Evolutionary conservation across 2,888 invertebrate species (phyloP).

Genomic region (Liodrosophila aerea): DNA sequence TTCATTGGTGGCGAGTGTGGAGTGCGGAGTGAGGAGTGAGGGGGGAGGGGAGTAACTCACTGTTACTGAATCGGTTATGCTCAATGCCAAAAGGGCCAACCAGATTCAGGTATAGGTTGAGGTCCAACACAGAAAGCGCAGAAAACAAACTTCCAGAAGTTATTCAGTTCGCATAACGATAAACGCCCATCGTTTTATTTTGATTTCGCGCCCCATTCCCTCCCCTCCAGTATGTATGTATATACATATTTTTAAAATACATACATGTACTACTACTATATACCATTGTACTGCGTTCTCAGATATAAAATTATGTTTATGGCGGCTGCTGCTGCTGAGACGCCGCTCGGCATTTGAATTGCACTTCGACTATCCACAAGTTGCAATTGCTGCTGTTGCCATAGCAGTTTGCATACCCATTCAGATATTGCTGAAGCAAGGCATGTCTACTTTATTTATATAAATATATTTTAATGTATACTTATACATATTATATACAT

Average conservation of each 20-base stretch:
- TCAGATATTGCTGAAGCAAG: not conserved
- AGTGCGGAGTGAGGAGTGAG: no score
- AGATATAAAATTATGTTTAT: constrained; percentile 77
- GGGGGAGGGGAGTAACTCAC: not conserved
- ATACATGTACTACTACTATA: constrained; percentile 3
- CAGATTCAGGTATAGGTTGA: constrained; percentile 38
- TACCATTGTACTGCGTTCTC: constrained; percentile 61
- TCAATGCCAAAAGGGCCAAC: constrained; percentile 48
- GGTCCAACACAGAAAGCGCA: constrained; percentile 28
- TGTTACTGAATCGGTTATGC: constrained; percentile 46
- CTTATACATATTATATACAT: no score
- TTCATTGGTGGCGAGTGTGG: not conserved
- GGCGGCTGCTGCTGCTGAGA: constrained; percentile 32
- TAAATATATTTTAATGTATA: no score
- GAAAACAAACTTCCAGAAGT: constrained; percentile 79
- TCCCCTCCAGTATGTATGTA: not conserved
- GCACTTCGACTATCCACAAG: constrained; percentile 68
- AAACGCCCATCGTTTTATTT: constrained; percentile 78
- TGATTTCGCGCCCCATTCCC: constrained; percentile 53
- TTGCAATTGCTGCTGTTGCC: constrained; percentile 58
- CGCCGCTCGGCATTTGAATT: constrained; percentile 62
- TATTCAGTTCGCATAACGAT: constrained; percentile 79
- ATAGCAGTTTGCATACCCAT: constrained; percentile 22
- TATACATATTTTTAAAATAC: not conserved
- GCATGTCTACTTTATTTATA: no score